Percentiles rank a stretch among this genome's conserved stretches.
These are phyloP conservation scores for Drosophila tripunctata DNA, from an alignment of 2,888 invertebrate species.

Conservation along the genomic window DNA sequence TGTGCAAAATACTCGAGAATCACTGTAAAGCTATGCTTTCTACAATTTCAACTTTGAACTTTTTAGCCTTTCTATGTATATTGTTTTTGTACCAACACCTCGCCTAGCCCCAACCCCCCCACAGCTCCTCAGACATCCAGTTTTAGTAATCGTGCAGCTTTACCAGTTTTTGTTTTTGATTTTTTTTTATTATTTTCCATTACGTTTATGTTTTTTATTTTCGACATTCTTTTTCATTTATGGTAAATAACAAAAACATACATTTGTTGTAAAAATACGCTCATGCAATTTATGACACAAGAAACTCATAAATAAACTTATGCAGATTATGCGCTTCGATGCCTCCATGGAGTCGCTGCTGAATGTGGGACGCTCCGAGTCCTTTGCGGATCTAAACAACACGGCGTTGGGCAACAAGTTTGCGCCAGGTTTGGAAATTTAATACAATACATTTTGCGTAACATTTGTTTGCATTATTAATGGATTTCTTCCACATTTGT, in stretches of 20 bases:
- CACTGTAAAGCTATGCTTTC: constrained; percentile 48
- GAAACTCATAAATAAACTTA: constrained; percentile 78
- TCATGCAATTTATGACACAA: constrained; percentile 61
- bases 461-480: constrained; percentile 11
- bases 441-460: background rate
- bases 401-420: constrained; percentile 83
- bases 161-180: constrained; percentile 42
- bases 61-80: constrained; percentile 13
- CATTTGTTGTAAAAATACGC: constrained; percentile 51
- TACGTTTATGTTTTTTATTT: constrained; percentile 40
- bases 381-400: constrained; percentile 92
- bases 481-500: constrained; percentile 6
- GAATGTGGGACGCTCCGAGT: constrained; percentile 91
- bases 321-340: constrained; percentile 92
- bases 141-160: constrained; percentile 58
- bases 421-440: constrained; percentile 58
- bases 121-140: background rate
- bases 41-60: constrained; percentile 10
- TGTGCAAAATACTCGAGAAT: constrained; percentile 39
- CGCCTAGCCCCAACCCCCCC: background rate
- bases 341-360: constrained; percentile 91
- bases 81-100: constrained; percentile 13
- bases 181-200: constrained; percentile 30
- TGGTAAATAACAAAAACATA: constrained; percentile 61
- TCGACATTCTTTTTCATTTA: constrained; percentile 63